These are phyloP conservation scores for Chirona hameri DNA, from an alignment of 2,888 invertebrate genomes.

Conservation along the genomic window DNA sequence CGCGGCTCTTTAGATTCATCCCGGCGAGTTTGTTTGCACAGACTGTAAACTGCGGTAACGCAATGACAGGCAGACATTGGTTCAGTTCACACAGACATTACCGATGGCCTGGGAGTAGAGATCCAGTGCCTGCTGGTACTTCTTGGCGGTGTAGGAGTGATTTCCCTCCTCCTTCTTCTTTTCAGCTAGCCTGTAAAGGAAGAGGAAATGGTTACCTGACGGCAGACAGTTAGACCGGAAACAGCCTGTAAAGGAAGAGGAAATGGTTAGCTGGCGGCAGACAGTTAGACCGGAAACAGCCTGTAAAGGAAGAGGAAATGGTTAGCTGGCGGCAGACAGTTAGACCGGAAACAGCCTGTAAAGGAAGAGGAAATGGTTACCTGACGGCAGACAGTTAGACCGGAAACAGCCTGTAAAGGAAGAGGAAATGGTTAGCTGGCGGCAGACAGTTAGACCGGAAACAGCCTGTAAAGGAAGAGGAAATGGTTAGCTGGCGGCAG, in stretches of 20 bases:
- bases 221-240: neutral
- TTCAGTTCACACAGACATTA: slow-evolving; percentile 41
- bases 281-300: too few relatives aligned
- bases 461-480: slow-evolving; percentile 53
- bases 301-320: slow-evolving; percentile 50
- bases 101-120: slow-evolving; percentile 82
- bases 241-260: slow-evolving; percentile 50
- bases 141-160: slow-evolving; percentile 77
- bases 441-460: too few relatives aligned
- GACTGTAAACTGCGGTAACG: too few relatives aligned
- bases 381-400: neutral
- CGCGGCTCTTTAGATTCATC: too few relatives aligned
- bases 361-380: neutral
- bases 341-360: too few relatives aligned
- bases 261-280: neutral
- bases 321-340: neutral
- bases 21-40: too few relatives aligned
- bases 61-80: neutral
- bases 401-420: slow-evolving; percentile 57
- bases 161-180: slow-evolving; percentile 84
- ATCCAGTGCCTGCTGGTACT: slow-evolving; percentile 78
- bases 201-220: neutral
- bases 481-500: neutral
- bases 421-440: neutral
- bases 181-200: slow-evolving; percentile 65